Evolutionary conservation across 2,888 invertebrate species (phyloP).

Genomic region (Alitta virens): DNA sequence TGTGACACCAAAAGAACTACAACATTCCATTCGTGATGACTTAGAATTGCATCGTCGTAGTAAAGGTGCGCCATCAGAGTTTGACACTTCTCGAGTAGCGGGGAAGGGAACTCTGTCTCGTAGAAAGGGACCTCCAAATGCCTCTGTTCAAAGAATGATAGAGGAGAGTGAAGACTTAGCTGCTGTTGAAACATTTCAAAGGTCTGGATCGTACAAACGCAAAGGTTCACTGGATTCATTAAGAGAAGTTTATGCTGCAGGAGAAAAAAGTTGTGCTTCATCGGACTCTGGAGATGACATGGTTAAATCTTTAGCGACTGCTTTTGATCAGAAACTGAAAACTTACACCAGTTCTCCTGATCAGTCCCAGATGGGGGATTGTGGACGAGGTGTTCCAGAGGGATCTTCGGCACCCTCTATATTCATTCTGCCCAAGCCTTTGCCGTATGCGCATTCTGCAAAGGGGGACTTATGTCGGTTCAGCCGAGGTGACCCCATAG

Average conservation of each 20-base stretch:
- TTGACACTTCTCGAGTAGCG: constrained; percentile 9
- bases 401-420: background rate
- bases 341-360: constrained; percentile 31
- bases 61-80: background rate
- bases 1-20: background rate
- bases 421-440: constrained; percentile 29
- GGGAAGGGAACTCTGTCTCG: constrained; percentile 10
- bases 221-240: constrained; percentile 63
- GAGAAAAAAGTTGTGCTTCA: constrained; percentile 25
- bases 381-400: background rate
- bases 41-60: constrained; percentile 7
- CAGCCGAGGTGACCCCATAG: constrained; percentile 36
- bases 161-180: background rate
- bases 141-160: background rate
- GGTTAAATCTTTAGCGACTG: constrained; percentile 44
- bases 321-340: constrained; percentile 50
- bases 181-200: background rate
- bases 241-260: constrained; percentile 56
- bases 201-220: constrained; percentile 8
- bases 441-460: constrained; percentile 33
- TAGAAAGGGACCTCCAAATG: constrained; percentile 2
- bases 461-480: no score
- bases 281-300: constrained; percentile 38
- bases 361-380: constrained; percentile 19
- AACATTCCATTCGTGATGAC: constrained; percentile 8